Evolutionary conservation across 2,797 vertebrate species (phyloP).

Genomic region (Otolemur crassicaudatus): DNA sequence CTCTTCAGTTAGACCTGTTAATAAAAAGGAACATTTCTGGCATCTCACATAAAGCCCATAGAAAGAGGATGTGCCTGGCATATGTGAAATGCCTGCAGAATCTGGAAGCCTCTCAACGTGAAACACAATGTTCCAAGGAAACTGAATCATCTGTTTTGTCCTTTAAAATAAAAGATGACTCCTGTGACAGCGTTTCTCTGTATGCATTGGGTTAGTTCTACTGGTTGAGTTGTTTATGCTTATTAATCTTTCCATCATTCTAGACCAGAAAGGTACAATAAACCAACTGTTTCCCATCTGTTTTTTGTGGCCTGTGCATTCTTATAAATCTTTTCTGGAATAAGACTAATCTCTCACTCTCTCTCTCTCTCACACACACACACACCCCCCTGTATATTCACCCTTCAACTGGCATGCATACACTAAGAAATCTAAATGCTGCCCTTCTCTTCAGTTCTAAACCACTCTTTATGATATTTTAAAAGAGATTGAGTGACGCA

Average conservation of each 20-base stretch:
- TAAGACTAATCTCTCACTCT: not conserved
- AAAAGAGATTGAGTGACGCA: not conserved
- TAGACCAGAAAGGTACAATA: not conserved
- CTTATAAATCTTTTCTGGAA: slow-evolving; percentile 1
- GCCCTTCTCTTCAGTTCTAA: not conserved
- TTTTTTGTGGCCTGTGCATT: not conserved
- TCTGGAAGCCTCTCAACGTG: slow-evolving; percentile 13
- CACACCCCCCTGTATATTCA: not conserved
- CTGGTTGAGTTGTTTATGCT: not conserved
- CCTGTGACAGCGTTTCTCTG: not conserved
- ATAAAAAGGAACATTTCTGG: slow-evolving; percentile 28
- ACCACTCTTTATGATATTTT: not conserved
- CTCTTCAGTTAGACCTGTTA: not conserved
- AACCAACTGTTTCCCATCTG: not conserved
- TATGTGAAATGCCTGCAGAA: not conserved
- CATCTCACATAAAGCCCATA: slow-evolving; percentile 2
- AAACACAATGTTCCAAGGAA: slow-evolving; percentile 22
- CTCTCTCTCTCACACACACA: not conserved
- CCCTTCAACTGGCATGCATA: not conserved
- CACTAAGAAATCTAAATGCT: not conserved
- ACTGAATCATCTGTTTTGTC: slow-evolving; percentile 39
- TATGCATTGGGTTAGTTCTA: not conserved
- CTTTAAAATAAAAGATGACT: slow-evolving; percentile 54
- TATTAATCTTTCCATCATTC: slow-evolving; percentile 18
- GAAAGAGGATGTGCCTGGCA: not conserved